A percentile compares a stretch with the other conserved stretches of the same genome.
These are phyloP conservation scores for Campoplex capitator DNA, from an alignment of 2,888 invertebrate genomes.

Conservation along the genomic window DNA sequence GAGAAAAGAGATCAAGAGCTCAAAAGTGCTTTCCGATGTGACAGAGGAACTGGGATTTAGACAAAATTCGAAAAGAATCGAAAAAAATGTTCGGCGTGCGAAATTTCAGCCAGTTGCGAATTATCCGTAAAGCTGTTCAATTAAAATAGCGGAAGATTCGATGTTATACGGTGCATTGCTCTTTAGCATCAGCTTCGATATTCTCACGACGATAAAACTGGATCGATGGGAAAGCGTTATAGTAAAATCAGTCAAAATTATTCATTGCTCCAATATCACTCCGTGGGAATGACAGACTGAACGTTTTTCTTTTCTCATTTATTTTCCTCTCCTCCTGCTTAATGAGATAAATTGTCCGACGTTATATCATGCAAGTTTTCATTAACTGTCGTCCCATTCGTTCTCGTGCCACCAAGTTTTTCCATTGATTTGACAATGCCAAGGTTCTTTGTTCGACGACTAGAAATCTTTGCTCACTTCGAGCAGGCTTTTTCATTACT, in stretches of 20 bases:
- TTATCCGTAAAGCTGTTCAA: background rate
- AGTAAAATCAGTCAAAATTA: background rate
- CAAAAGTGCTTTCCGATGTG: background rate
- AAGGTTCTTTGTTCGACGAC: background rate
- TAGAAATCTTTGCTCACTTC: background rate
- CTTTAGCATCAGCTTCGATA: background rate
- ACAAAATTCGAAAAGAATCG: too few species aligned
- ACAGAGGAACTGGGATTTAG: background rate
- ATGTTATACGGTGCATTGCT: background rate
- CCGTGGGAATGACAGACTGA: background rate
- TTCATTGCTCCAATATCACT: background rate
- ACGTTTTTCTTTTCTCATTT: background rate
- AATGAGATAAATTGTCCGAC: background rate
- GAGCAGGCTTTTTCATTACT: background rate
- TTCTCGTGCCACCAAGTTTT: background rate
- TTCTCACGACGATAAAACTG: background rate
- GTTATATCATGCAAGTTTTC: background rate
- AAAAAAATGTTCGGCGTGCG: background rate
- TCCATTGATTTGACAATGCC: background rate
- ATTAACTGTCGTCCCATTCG: background rate
- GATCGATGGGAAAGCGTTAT: background rate
- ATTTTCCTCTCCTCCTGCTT: background rate
- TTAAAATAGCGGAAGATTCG: background rate
- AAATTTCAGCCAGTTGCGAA: background rate
- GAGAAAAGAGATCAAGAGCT: background rate